These are phyloP conservation scores for Muscicapa comitata DNA, from an alignment of 2,797 vertebrate genomes.

Conservation along the genomic window DNA sequence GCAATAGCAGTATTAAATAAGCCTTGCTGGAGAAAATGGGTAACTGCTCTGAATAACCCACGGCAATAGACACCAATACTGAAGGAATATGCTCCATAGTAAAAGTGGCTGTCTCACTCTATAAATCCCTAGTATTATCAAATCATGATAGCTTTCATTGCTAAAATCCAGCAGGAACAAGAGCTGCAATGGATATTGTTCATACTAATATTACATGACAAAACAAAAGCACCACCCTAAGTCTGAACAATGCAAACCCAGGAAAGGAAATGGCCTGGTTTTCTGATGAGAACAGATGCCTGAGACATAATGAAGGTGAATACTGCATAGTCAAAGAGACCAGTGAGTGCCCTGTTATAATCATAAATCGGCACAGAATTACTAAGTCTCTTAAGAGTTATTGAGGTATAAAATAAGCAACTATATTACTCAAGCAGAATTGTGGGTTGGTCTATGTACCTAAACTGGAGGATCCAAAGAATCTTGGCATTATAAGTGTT, in stretches of 20 bases:
- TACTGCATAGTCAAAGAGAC: background rate
- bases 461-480: background rate
- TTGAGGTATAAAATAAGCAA: background rate
- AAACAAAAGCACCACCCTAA: background rate
- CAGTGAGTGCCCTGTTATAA: background rate
- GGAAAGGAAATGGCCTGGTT: background rate
- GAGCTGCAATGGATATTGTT: background rate
- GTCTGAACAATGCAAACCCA: background rate
- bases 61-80: background rate
- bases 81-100: background rate
- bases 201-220: background rate
- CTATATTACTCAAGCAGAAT: background rate
- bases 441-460: background rate
- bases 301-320: background rate
- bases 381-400: background rate
- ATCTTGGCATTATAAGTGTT: background rate
- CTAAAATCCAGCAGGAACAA: background rate
- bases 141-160: background rate
- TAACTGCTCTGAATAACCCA: background rate
- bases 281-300: background rate
- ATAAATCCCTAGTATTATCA: background rate
- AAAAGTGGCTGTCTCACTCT: background rate
- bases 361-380: background rate
- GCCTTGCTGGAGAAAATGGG: background rate
- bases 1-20: background rate